A percentile compares a stretch with the other conserved stretches of the same genome.
phyloP scores from a whole-genome alignment of 2,797 vertebrate species.

The Xiphophorus birchmanni region DNA sequence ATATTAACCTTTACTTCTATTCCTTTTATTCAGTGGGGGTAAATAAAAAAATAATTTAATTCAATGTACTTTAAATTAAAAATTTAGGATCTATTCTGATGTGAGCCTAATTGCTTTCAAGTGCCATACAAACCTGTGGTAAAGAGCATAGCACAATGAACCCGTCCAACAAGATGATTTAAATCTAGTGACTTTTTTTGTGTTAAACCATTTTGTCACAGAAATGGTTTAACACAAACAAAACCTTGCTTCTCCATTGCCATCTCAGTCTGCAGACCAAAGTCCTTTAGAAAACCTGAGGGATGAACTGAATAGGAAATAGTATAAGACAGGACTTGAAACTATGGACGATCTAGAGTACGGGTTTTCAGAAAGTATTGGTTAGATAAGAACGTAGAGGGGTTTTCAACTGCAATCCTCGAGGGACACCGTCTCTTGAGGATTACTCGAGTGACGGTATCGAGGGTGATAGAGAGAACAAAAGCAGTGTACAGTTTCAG shows the following conservation, averaged over 20 bases:
- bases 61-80: too few relatives aligned
- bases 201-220: background rate
- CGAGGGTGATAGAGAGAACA: background rate
- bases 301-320: background rate
- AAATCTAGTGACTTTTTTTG: background rate
- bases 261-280: background rate
- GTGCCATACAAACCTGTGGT: too few relatives aligned
- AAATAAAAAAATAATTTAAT: too few relatives aligned
- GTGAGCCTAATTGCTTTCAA: too few relatives aligned
- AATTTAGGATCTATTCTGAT: too few relatives aligned
- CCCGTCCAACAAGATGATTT: background rate
- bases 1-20: background rate
- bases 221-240: background rate
- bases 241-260: background rate
- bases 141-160: too few relatives aligned
- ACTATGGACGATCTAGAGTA: background rate
- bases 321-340: background rate
- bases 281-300: background rate
- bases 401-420: background rate
- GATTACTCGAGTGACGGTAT: too few relatives aligned
- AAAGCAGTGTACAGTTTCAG: background rate
- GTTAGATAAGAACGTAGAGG: too few relatives aligned
- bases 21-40: background rate
- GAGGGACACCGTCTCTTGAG: background rate
- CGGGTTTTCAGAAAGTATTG: too few relatives aligned